Evolutionary conservation across 2,888 invertebrate genomes (phyloP).

Genomic region (Lepidonotus clava): DNA sequence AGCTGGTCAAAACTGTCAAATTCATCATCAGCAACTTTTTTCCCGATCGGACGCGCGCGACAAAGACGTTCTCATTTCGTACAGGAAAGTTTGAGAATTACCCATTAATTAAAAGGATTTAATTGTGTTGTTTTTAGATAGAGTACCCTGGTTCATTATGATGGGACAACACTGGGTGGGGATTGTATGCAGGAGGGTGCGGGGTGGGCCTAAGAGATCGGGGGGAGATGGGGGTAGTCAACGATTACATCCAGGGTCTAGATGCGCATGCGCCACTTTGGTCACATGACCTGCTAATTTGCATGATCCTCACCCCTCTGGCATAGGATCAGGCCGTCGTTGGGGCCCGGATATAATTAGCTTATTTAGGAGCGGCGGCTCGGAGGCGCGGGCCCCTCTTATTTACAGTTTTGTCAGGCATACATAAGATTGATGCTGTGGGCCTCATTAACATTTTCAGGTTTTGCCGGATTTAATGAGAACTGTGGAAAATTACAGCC

Average conservation of each 20-base stretch:
- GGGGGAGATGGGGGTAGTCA: too few species aligned
- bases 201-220: too few species aligned
- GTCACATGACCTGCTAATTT: constrained; percentile 48
- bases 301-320: constrained; percentile 46
- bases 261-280: constrained; percentile 30
- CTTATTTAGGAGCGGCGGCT: constrained; percentile 29
- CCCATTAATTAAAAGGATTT: constrained; percentile 39
- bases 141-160: constrained; percentile 25
- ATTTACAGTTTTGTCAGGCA: constrained; percentile 54
- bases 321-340: constrained; percentile 11
- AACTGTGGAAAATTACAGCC: constrained; percentile 40
- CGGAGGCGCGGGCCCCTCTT: neutral
- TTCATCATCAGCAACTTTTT: constrained; percentile 24
- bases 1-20: constrained; percentile 38
- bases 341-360: constrained; percentile 24
- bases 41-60: neutral
- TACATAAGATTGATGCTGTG: constrained; percentile 50
- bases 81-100: constrained; percentile 32
- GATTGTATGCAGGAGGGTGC: too few species aligned
- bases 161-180: neutral
- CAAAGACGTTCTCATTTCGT: constrained; percentile 18
- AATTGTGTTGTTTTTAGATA: constrained; percentile 37
- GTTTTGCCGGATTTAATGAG: constrained; percentile 51
- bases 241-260: constrained; percentile 32
- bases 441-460: constrained; percentile 51